Percentiles rank a stretch among this genome's conserved stretches.
Conservation (phyloP, 2,797 vertebrate genomes). For the Valencia hispanica region DNA sequence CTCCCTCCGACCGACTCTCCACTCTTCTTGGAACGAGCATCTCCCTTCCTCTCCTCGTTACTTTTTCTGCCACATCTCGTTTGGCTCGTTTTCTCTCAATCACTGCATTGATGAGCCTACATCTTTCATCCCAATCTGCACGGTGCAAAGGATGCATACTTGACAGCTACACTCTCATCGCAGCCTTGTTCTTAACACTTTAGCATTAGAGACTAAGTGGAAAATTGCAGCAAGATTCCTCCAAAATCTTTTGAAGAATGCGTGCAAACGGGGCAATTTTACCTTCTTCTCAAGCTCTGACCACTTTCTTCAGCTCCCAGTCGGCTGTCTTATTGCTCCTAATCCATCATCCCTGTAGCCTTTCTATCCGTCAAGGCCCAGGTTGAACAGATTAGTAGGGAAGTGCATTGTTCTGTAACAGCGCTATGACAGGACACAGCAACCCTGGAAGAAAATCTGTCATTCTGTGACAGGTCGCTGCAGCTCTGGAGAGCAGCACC, state of each 20-base stretch:
- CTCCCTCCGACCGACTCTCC: constrained; percentile 7
- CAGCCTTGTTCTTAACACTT: neutral
- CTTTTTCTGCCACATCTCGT: constrained; percentile 29
- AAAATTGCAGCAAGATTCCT: neutral
- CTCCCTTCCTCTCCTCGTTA: constrained; percentile 37
- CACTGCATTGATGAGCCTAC: constrained; percentile 13
- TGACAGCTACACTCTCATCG: neutral
- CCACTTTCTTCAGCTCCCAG: constrained; percentile 20
- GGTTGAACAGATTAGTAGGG: constrained; percentile 55
- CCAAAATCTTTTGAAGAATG: neutral
- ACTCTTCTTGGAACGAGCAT: constrained; percentile 26
- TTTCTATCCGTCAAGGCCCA: constrained; percentile 38
- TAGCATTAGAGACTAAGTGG: neutral
- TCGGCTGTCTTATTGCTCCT: constrained; percentile 19
- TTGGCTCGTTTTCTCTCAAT: constrained; percentile 44
- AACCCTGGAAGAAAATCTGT: constrained; percentile 61
- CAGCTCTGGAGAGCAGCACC: constrained; percentile 43
- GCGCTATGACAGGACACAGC: constrained; percentile 69
- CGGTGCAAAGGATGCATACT: neutral
- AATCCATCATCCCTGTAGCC: constrained; percentile 45
- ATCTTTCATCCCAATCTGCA: constrained; percentile 30
- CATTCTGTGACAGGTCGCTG: constrained; percentile 51
- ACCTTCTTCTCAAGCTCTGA: constrained; percentile 18
- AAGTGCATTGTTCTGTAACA: constrained; percentile 60
- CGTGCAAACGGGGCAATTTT: neutral